Percentiles rank a stretch among this genome's conserved stretches.
Conservation (phyloP, 2,797 vertebrate genomes). For the Macropus fuliginosus region DNA sequence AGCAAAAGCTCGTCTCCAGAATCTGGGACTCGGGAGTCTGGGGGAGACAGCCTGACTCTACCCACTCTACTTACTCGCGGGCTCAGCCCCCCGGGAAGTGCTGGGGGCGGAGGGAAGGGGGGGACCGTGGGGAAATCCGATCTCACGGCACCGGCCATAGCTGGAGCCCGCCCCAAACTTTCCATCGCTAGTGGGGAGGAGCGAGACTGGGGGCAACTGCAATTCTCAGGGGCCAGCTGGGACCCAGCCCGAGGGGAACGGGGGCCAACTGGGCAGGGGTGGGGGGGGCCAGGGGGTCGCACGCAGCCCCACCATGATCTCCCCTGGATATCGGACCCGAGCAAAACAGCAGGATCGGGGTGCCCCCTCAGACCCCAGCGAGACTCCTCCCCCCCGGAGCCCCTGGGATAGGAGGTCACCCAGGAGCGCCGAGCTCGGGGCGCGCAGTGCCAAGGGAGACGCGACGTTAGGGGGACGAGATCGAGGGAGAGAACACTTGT, state of each 20-base stretch:
- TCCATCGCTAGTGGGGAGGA: constrained; percentile 57
- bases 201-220: constrained; percentile 33
- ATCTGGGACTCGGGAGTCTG: not conserved
- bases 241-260: constrained; percentile 13
- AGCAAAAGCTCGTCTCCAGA: not conserved
- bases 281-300: not conserved
- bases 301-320: not conserved
- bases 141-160: constrained; percentile 71
- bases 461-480: not conserved
- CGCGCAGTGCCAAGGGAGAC: not conserved
- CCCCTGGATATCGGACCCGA: not conserved
- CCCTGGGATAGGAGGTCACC: not conserved
- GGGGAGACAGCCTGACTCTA: not conserved
- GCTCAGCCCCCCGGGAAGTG: constrained; percentile 53
- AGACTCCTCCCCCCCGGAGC: not conserved
- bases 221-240: constrained; percentile 20
- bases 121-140: constrained; percentile 76
- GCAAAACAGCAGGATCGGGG: not conserved
- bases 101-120: constrained; percentile 46
- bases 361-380: not conserved
- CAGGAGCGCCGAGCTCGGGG: not conserved
- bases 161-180: constrained; percentile 79
- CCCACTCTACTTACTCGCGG: not conserved
- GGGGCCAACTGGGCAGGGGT: not conserved
- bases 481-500: constrained; percentile 14